phyloP scores from a whole-genome alignment of 2,113 vertebrate genomes.

The Rynchops niger region DNA sequence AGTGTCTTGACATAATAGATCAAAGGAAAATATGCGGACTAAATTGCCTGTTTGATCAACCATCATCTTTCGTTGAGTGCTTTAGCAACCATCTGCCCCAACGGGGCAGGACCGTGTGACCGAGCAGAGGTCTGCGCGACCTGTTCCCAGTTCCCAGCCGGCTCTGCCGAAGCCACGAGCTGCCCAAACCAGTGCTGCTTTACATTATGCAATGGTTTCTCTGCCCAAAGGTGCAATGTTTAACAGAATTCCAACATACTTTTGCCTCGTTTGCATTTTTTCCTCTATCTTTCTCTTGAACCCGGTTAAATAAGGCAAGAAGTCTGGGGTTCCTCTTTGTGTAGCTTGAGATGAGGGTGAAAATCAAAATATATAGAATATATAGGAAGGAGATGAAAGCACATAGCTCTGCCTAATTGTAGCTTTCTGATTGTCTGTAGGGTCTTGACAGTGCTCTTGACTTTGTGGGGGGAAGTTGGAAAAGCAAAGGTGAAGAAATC shows the following conservation, averaged over 20 bases:
- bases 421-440: accelerated
- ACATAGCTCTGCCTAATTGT: accelerated
- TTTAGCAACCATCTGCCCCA: accelerated
- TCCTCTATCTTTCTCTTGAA: not conserved
- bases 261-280: not conserved
- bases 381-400: not conserved
- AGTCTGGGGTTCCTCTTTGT: not conserved
- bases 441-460: accelerated
- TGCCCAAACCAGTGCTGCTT: not conserved
- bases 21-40: not conserved
- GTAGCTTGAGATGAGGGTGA: not conserved
- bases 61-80: not conserved
- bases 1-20: not conserved
- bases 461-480: not conserved
- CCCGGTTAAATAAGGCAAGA: not conserved
- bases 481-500: not conserved
- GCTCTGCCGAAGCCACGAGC: not conserved
- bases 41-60: not conserved
- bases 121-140: not conserved
- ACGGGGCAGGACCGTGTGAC: accelerated
- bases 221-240: not conserved
- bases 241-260: not conserved
- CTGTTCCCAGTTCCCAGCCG: not conserved
- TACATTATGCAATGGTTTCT: not conserved
- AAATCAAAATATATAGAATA: not conserved